Conservation (phyloP, 1,140 invertebrate species). For the Drosophila watanabei region DNA sequence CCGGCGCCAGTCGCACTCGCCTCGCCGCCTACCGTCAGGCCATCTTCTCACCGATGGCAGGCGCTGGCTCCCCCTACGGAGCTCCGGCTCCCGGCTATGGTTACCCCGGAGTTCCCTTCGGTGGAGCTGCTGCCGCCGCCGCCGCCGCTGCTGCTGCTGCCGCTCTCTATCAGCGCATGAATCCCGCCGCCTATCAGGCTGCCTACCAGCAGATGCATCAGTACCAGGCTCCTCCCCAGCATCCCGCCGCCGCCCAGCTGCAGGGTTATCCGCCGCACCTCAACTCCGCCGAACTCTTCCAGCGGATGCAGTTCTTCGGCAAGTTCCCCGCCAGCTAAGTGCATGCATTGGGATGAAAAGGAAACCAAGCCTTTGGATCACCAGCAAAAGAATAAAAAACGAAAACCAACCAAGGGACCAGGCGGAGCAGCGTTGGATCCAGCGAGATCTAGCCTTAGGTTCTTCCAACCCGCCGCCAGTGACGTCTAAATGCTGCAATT, state of each 20-base stretch:
- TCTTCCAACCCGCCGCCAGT: slow-evolving; percentile 27
- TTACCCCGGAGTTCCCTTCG: slow-evolving; percentile 73
- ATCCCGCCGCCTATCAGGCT: slow-evolving; percentile 73
- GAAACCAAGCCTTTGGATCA: slow-evolving; percentile 67
- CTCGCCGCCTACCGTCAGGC: slow-evolving; percentile 94
- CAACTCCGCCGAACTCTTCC: slow-evolving; percentile 71
- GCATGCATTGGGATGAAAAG: background rate
- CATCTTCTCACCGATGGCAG: slow-evolving; percentile 86
- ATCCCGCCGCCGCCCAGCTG: slow-evolving; percentile 34
- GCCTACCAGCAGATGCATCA: slow-evolving; percentile 62
- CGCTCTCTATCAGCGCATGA: slow-evolving; percentile 76
- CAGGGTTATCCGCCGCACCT: slow-evolving; percentile 62
- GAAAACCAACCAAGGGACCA: slow-evolving; percentile 44
- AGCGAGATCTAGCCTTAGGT: slow-evolving; percentile 1
- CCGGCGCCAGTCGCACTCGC: slow-evolving; percentile 93
- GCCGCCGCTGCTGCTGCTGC: slow-evolving; percentile 78
- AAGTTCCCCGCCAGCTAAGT: slow-evolving; percentile 79
- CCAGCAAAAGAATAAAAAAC: background rate
- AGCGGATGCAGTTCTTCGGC: slow-evolving; percentile 83
- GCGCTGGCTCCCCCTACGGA: slow-evolving; percentile 54
- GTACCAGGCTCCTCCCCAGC: slow-evolving; percentile 49
- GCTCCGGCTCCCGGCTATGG: slow-evolving; percentile 55
- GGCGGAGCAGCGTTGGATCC: slow-evolving; percentile 35
- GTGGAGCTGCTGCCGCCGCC: slow-evolving; percentile 60
- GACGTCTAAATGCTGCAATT: slow-evolving; percentile 69